Evolutionary conservation across 2,888 invertebrate genomes (phyloP), one percentile per base, ranked within the genome.

Genomic region (Coelinius sp.): DNA sequence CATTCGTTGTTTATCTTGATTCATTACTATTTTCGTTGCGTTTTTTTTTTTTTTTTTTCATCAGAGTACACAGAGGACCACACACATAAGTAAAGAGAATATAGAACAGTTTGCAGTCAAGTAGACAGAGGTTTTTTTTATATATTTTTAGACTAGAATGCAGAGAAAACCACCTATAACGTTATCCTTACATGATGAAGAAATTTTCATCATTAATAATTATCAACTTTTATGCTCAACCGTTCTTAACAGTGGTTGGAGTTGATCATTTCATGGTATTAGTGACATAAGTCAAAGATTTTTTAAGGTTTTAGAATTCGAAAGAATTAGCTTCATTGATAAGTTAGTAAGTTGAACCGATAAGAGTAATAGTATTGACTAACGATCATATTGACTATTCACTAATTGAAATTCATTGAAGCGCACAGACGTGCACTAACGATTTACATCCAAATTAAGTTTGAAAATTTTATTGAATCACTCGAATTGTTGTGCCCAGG

Each of bases 191-290:
- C n/a, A n/a, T n/a, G n/a, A n/a, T n/a, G n/a, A n/a, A n/a, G n/a
- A n/a, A n/a, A n/a, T n/a, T n/a, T n/a, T 67, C 68, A 70, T 78
- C 75, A 77, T 76, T 77, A 76, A 73, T 75, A 76, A 76, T 76
- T 76, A 76, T 75, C 76, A 76, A 77, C 75, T 22, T 31, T 17
- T 59, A n/a, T 7, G 2, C 24, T 22, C 14, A n/a, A 25, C 53
- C 5, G 24, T 38, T 53, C 24, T 22, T 52, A n/a, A n/a, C 35
- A 17, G 22, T 52, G 52, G 31, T 67, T 35, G n/a, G 2, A 6
- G 4, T 56, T 56, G 22, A 31, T 46, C 49, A 49, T 46, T 52
- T 67, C 24, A 10, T 22, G 12, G 0, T 22, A 14, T 49, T 7
- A 20, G 22, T 6, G 67, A 38, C 67, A 53, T 53, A 22, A 24